These are phyloP conservation scores for Xylophagus ater DNA, from an alignment of 2,888 invertebrate species.

Conservation along the genomic window DNA sequence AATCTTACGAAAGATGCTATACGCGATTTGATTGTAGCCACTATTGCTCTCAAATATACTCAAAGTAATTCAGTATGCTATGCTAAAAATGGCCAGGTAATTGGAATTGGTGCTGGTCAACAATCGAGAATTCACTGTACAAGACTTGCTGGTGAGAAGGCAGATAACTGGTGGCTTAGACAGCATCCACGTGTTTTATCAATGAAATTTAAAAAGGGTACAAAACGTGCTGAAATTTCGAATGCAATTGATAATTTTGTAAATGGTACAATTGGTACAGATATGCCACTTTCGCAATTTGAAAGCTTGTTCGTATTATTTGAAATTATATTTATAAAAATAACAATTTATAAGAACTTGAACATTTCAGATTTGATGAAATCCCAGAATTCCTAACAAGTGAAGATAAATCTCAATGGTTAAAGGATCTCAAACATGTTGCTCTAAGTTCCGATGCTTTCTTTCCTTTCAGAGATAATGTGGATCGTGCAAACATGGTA, in stretches of 20 bases:
- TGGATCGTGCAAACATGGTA: slow-evolving; percentile 85
- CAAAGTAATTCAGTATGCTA: slow-evolving; percentile 98
- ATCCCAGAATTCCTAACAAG: slow-evolving; percentile 61
- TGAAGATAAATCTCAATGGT: slow-evolving; percentile 56
- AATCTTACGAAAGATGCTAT: slow-evolving; percentile 60
- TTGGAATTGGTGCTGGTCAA: slow-evolving; percentile 98
- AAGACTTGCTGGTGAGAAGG: slow-evolving; percentile 91
- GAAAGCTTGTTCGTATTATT: slow-evolving; percentile 55
- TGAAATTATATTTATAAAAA: neutral
- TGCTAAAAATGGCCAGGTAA: slow-evolving; percentile 70
- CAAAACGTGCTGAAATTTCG: slow-evolving; percentile 83
- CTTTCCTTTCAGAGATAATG: slow-evolving; percentile 96
- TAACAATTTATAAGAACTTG: neutral
- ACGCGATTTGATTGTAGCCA: slow-evolving; percentile 88
- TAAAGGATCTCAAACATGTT: slow-evolving; percentile 58
- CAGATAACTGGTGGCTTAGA: slow-evolving; percentile 95
- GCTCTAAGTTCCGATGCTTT: slow-evolving; percentile 94
- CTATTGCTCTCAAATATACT: slow-evolving; percentile 92
- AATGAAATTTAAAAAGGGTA: slow-evolving; percentile 75
- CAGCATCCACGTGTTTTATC: slow-evolving; percentile 75
- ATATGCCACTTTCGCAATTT: slow-evolving; percentile 69
- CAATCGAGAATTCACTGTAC: slow-evolving; percentile 98
- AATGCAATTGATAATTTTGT: slow-evolving; percentile 95
- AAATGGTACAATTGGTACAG: slow-evolving; percentile 78
- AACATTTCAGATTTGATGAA: slow-evolving; percentile 29